Percentiles rank a stretch among this genome's conserved stretches.
phyloP scores from a whole-genome alignment of 2,113 vertebrate species.

The Melanerpes formicivorus region DNA sequence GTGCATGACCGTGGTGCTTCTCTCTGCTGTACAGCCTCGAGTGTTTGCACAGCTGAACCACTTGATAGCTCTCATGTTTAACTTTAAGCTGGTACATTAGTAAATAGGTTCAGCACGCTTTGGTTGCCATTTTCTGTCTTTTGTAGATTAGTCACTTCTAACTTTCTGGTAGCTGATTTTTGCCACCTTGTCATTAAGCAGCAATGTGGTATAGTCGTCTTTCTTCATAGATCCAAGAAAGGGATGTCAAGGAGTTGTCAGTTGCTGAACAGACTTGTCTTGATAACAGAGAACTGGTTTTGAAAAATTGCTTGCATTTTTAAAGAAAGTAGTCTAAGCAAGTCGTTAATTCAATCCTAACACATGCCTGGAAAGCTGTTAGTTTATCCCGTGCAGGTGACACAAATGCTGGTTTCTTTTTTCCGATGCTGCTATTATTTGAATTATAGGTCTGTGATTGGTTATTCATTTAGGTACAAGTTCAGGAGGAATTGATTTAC shows the following conservation, averaged over 20 bases:
- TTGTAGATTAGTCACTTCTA: neutral
- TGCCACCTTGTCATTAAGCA: neutral
- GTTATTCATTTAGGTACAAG: slow-evolving; percentile 64
- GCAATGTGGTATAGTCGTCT: neutral
- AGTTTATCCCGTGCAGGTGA: slow-evolving; percentile 26
- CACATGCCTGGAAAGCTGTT: neutral
- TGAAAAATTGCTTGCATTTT: neutral
- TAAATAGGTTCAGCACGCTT: neutral
- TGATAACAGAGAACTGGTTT: neutral
- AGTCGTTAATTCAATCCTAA: neutral
- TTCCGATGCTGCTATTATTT: slow-evolving; percentile 15
- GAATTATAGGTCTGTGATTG: slow-evolving; percentile 68
- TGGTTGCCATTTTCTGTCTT: neutral
- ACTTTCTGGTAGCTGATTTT: neutral
- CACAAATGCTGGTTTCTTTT: slow-evolving; percentile 49
- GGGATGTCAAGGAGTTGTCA: neutral
- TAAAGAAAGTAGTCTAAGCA: neutral
- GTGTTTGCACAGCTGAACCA: neutral
- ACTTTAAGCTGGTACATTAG: neutral
- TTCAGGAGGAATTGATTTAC: slow-evolving; percentile 60
- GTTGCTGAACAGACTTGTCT: slow-evolving; percentile 4
- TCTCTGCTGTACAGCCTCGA: neutral
- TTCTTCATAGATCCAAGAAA: neutral
- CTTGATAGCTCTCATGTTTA: neutral
- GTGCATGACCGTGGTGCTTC: neutral